These are phyloP conservation scores for Xiphophorus maculatus DNA, from an alignment of 2,113 vertebrate species.

Conservation along the genomic window DNA sequence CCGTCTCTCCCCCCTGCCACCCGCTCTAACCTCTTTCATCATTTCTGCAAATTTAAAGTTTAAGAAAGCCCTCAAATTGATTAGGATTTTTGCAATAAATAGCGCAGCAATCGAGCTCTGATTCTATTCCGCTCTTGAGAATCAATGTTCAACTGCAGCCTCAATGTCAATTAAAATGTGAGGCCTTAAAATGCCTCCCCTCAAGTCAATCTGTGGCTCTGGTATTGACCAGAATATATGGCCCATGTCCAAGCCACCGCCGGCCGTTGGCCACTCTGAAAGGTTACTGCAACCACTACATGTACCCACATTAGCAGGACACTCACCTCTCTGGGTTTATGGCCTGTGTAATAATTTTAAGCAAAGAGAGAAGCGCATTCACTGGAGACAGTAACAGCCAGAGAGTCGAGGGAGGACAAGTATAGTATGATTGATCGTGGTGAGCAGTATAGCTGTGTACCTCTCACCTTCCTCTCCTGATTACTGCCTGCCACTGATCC, in stretches of 20 bases:
- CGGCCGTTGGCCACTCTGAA: slow-evolving; percentile 72
- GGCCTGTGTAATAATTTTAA: slow-evolving; percentile 80
- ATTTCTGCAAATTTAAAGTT: slow-evolving; percentile 8
- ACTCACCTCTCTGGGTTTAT: slow-evolving; percentile 77
- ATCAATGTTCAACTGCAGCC: slow-evolving; percentile 46
- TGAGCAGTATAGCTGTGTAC: slow-evolving; percentile 73
- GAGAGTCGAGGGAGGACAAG: slow-evolving; percentile 76
- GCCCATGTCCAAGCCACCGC: slow-evolving; percentile 67
- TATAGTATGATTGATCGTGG: slow-evolving; percentile 75
- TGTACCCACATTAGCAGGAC: slow-evolving; percentile 77
- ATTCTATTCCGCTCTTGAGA: slow-evolving; percentile 32
- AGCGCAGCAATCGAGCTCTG: slow-evolving; percentile 23
- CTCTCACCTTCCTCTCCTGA: slow-evolving; percentile 64
- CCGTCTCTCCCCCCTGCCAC: not conserved
- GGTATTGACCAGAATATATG: slow-evolving; percentile 73
- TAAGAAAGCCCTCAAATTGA: slow-evolving; percentile 6
- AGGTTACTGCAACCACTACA: slow-evolving; percentile 78
- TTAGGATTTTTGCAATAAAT: slow-evolving; percentile 14
- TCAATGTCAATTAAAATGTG: slow-evolving; percentile 68
- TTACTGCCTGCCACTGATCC: slow-evolving; percentile 75
- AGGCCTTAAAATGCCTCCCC: slow-evolving; percentile 61
- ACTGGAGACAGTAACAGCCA: slow-evolving; percentile 75
- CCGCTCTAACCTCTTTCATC: not conserved
- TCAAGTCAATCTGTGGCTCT: slow-evolving; percentile 59
- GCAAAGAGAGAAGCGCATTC: slow-evolving; percentile 76